Evolutionary conservation across 35 echinoderm and acorn worm genomes (phyloP), one percentile per base, ranked within the genome.

Genomic region (Lytechinus variegatus): DNA sequence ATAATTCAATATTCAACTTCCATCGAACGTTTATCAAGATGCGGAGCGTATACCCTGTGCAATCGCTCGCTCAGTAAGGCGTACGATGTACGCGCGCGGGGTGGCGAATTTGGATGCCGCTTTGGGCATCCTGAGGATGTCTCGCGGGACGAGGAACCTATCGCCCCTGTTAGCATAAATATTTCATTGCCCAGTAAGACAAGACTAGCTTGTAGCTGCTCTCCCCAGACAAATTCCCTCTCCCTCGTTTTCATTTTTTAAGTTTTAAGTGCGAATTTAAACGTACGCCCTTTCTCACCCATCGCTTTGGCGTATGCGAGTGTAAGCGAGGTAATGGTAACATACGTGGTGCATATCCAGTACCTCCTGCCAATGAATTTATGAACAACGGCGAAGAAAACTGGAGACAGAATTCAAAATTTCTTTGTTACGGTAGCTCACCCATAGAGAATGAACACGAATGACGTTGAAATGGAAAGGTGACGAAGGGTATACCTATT

Each of bases 351-450:
- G 66, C 66, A 79, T 79, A 12, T 90, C 88, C 88, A 28, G 24
- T 54, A 27, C 92, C 92, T 93, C 53, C 92, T 93, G 92, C 92
- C 52, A 8, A 93, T 93, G 92, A 57, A 93, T 93, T 93, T 93
- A 19, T 12, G 92, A 24, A 93, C 28, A 57, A 54, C 54, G 54
- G 92, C 27, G 3, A 13, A 54, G 29, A 79, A 79, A 79, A 79
- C 7, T 27, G 66, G n/a, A 79, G 66, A 79, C 21, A 79, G 66
- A 79, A 79, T 79, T 24, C 14, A 79, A 79, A 24, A 79, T 79
- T 24, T 79, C 66, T 79, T 79, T 79, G 66, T 79, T 24, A 79
- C n/a, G 66, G 21, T 24, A 7, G 66, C 24, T 24, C n/a, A 79
- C 66, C 66, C 66, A 79, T 24, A 79, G 66, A 79, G 66, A 79